Base-by-base conservation (phyloP, 2,888 invertebrate genomes). In the Agrotis segetum region DNA sequence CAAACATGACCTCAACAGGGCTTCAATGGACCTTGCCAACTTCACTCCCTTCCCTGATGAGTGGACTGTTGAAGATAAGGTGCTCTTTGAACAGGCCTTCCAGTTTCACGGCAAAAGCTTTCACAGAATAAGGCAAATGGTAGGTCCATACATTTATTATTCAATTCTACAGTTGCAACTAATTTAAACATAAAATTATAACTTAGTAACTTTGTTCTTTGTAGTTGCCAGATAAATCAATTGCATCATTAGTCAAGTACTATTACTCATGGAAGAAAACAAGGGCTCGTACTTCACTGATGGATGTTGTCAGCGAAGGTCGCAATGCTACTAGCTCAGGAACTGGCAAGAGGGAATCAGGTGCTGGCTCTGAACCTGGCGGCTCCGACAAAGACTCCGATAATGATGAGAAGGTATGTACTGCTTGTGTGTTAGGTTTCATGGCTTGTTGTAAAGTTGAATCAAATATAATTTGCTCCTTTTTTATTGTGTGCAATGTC, bases 221-320 rank as follows among this genome's bases (percentile, higher is more conserved):
- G 77, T 93, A 99, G 99, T 96, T 99, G 88, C 99, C 99, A 47
- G 99, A 99, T 92, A 99, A 99, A 96, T 98, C 99, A 61, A 99
- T 99, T 90, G 98, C 99, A 60, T 98, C 98, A 87, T 96, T 99
- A 88, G 99, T 99, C 2, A 99, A 99, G 94, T 99, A 99, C 93
- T 99, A 99, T 94, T 99, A 99, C 92, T 98, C 99, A 88, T 99
- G 99, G 99, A 99, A 99, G 94, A 99, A 99, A 93, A 99, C 99
- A 29, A 96, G 99, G 86, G 98, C 98, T 87, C 97, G 99, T 72
- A 98, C 98, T 68, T 99, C 99, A 88, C 96, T 99, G 50, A 99
- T 99, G 98, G 99, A 99, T 95, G 95, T 93, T 21, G 97, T 98
- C 29, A 97, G 98, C 85, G 98, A 98, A 85, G 97, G 97, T 55